A percentile compares a stretch with the other conserved stretches of the same genome.
These are phyloP conservation scores for Percina caprodes DNA, from an alignment of 2,113 vertebrate species.

Conservation along the genomic window DNA sequence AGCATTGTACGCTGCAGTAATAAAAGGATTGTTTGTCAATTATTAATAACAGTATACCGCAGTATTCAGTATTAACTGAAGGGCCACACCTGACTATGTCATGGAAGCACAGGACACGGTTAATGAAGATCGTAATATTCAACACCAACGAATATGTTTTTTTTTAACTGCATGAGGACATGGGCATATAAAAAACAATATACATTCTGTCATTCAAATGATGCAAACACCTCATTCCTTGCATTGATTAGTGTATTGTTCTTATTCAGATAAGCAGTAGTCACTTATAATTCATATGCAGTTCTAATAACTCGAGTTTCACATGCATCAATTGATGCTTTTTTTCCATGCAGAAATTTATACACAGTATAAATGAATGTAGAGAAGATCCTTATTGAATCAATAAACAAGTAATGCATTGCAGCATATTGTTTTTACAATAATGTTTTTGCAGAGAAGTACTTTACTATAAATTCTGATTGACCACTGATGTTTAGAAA, in stretches of 20 bases:
- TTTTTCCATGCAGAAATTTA: neutral
- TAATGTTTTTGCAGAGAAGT: neutral
- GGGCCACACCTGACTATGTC: neutral
- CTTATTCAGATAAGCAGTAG: neutral
- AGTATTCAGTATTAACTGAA: too few relatives aligned
- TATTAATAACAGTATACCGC: conserved; percentile 10
- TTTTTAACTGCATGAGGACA: neutral
- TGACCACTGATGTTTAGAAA: neutral
- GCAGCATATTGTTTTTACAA: neutral
- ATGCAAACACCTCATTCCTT: neutral
- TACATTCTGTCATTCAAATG: neutral
- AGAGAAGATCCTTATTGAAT: neutral
- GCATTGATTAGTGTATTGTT: neutral
- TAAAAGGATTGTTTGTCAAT: neutral
- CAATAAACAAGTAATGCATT: neutral
- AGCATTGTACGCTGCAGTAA: neutral
- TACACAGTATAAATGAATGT: neutral
- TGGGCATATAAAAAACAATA: neutral
- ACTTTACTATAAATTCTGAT: neutral
- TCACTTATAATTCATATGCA: neutral
- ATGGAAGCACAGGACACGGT: neutral
- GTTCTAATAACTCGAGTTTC: too few relatives aligned
- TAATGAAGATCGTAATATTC: neutral
- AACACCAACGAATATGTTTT: neutral
- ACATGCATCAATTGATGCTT: neutral